Conservation (phyloP, 1,140 invertebrate genomes). For the Neoseiulus cucumeris region DNA sequence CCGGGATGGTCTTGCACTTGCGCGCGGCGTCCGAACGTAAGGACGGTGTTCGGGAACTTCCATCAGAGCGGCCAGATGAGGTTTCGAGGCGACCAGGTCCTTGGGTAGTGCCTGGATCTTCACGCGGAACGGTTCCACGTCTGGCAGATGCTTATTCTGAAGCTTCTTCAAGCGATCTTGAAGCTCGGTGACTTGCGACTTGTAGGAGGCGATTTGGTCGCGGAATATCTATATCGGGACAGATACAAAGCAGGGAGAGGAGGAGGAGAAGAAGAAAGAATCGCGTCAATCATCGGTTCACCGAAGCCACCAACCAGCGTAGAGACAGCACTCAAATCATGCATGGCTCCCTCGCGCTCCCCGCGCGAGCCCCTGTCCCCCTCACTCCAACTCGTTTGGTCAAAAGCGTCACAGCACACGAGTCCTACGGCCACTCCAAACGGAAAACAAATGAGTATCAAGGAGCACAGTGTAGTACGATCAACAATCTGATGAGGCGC, state of each 20-base stretch:
- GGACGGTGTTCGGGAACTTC: constrained; percentile 9
- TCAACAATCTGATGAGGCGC: too few species aligned
- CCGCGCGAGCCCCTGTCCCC: too few species aligned
- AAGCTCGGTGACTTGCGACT: constrained; percentile 24
- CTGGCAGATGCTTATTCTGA: constrained; percentile 14
- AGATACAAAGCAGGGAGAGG: constrained; percentile 9
- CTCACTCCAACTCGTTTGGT: too few species aligned
- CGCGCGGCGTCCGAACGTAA: background rate
- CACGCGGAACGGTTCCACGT: constrained; percentile 6
- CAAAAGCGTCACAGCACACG: too few species aligned
- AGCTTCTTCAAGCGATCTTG: constrained; percentile 21
- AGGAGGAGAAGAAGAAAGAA: background rate
- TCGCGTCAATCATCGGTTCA: background rate
- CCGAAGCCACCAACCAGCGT: too few species aligned
- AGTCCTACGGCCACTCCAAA: too few species aligned
- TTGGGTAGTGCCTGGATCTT: constrained; percentile 9
- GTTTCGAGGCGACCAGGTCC: constrained; percentile 5
- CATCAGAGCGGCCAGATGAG: background rate
- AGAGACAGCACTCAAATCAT: too few species aligned
- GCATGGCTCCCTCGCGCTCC: too few species aligned
- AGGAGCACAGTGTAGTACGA: too few species aligned
- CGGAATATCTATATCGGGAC: constrained; percentile 23
- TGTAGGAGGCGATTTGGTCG: constrained; percentile 25
- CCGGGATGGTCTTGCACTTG: background rate
- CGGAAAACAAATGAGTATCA: too few species aligned